phyloP scores from a whole-genome alignment of 2,797 vertebrate genomes.

The Sebastes goodei region DNA sequence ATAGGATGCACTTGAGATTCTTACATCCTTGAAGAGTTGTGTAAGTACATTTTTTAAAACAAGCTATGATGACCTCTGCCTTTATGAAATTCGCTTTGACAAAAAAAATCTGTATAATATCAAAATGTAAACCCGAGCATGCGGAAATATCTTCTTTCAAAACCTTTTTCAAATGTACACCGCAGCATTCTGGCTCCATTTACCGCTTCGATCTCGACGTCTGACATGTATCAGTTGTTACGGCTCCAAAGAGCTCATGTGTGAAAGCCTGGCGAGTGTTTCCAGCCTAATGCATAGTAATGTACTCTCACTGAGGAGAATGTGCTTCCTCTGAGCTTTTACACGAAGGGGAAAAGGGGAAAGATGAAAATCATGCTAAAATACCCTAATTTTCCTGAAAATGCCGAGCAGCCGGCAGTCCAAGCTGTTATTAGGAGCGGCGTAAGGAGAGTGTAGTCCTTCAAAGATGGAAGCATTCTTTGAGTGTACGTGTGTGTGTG shows the following conservation, averaged over 20 bases:
- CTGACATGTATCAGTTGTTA: constrained; percentile 13
- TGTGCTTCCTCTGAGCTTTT: constrained; percentile 8
- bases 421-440: constrained; percentile 27
- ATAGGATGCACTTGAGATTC: not conserved
- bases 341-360: not conserved
- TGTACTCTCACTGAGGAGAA: constrained; percentile 8
- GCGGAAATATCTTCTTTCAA: not conserved
- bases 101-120: not conserved
- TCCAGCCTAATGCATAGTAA: constrained; percentile 25
- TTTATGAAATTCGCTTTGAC: not conserved
- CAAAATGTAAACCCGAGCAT: not conserved
- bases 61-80: not conserved
- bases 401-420: not conserved
- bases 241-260: constrained; percentile 26
- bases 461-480: constrained; percentile 22
- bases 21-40: not conserved
- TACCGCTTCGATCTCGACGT: not conserved
- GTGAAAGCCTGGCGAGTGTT: constrained; percentile 21
- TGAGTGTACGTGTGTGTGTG: not conserved
- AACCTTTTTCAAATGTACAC: not conserved
- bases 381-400: constrained; percentile 12
- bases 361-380: not conserved
- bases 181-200: not conserved
- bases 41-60: too few relatives aligned
- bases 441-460: not conserved